Percentiles rank a stretch among this genome's conserved stretches.
phyloP scores from a whole-genome alignment of 2,113 vertebrate species.

The Toxotes jaculatrix region DNA sequence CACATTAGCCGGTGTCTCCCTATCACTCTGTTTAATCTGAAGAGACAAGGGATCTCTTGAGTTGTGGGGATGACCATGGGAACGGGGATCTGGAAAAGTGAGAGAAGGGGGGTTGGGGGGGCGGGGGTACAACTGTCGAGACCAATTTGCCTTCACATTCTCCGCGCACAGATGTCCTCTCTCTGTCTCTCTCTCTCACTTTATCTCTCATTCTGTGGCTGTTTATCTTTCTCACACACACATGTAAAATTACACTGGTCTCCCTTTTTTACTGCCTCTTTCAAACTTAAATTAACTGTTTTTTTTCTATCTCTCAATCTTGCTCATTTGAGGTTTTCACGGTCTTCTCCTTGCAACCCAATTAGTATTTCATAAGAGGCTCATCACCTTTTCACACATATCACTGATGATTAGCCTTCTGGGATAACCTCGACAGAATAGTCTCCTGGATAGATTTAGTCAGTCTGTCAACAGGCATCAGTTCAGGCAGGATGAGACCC shows the following conservation, averaged over 20 bases:
- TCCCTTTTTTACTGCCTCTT: neutral
- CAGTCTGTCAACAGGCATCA: slow-evolving; percentile 84
- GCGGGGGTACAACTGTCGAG: slow-evolving; percentile 56
- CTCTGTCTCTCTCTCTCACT: slow-evolving; percentile 4
- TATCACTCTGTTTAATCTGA: slow-evolving; percentile 83
- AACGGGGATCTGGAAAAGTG: slow-evolving; percentile 32
- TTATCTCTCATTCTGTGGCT: neutral
- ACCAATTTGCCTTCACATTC: slow-evolving; percentile 60
- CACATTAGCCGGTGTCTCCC: slow-evolving; percentile 82
- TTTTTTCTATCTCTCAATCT: slow-evolving; percentile 49
- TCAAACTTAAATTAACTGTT: slow-evolving; percentile 34
- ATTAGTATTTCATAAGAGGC: slow-evolving; percentile 81
- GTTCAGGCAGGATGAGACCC: slow-evolving; percentile 79
- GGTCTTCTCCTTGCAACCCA: slow-evolving; percentile 68
- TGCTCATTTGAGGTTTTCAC: slow-evolving; percentile 59
- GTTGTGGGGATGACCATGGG: slow-evolving; percentile 80
- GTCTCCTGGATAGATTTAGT: slow-evolving; percentile 83
- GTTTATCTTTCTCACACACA: slow-evolving; percentile 16
- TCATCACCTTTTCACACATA: slow-evolving; percentile 84
- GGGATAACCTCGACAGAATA: slow-evolving; percentile 79
- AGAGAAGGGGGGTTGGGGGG: slow-evolving; percentile 15
- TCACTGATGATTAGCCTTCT: slow-evolving; percentile 81
- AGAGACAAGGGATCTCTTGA: slow-evolving; percentile 85
- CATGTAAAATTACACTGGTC: slow-evolving; percentile 11
- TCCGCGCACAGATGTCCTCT: slow-evolving; percentile 48